Percentiles rank a stretch among this genome's conserved stretches.
Evolutionary conservation across 2,888 invertebrate genomes (phyloP).

Genomic region (Azorinus chamasolen): DNA sequence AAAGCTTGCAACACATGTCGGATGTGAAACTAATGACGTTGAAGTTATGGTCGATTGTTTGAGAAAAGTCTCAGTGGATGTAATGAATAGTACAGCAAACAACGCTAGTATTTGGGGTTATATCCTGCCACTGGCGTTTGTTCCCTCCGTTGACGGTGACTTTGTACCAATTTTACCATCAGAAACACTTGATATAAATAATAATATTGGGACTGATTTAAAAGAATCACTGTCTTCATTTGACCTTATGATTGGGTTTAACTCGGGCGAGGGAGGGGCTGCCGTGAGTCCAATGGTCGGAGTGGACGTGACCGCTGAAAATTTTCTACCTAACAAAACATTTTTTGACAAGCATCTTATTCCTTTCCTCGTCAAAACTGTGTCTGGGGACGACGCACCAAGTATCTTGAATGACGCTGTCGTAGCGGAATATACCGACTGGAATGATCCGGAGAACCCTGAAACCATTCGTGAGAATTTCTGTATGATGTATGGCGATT

Average conservation of each 20-base stretch:
- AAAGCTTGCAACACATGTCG: conserved; percentile 93
- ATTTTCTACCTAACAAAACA: not conserved
- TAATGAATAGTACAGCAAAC: not conserved
- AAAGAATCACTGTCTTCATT: conserved; percentile 31
- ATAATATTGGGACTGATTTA: too few relatives aligned
- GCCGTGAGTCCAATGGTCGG: not conserved
- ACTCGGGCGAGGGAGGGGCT: conserved; percentile 63
- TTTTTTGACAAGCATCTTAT: not conserved
- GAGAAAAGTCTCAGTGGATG: not conserved
- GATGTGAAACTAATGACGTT: conserved; percentile 88
- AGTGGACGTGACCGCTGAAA: not conserved
- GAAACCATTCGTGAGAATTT: conserved; percentile 34
- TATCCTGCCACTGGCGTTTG: not conserved
- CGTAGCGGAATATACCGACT: conserved; percentile 56
- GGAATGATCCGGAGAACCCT: conserved; percentile 36
- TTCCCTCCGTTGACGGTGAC: too few relatives aligned
- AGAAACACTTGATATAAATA: too few relatives aligned
- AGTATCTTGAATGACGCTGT: conserved; percentile 30
- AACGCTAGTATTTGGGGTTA: not conserved
- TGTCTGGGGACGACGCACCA: conserved; percentile 15
- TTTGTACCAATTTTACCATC: too few relatives aligned
- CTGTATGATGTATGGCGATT: conserved; percentile 55
- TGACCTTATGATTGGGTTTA: conserved; percentile 62
- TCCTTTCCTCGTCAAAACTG: not conserved
- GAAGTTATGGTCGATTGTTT: not conserved